Conservation (phyloP, 2,888 invertebrate species). For the Cryptocheilus praepositus region DNA sequence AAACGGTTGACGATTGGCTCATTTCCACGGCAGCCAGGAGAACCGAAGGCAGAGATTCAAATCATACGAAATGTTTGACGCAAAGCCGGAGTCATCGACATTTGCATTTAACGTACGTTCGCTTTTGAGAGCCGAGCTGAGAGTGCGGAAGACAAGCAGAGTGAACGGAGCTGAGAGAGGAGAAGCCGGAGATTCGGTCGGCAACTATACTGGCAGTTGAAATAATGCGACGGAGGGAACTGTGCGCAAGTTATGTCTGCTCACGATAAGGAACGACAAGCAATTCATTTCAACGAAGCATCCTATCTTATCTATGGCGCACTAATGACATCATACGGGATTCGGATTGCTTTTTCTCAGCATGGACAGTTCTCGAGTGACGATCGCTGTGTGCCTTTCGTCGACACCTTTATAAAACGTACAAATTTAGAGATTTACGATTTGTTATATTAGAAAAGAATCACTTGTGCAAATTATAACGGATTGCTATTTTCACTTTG, state of each 20-base stretch:
- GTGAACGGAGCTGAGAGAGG: no score
- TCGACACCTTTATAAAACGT: no score
- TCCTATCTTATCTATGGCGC: slow-evolving; percentile 58
- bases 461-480: no score
- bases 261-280: slow-evolving; percentile 60
- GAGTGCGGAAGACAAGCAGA: no score
- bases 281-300: slow-evolving; percentile 57
- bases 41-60: no score
- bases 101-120: slow-evolving; percentile 8
- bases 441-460: neutral
- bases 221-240: slow-evolving; percentile 42
- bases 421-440: neutral
- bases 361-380: slow-evolving; percentile 4
- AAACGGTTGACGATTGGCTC: slow-evolving; percentile 45
- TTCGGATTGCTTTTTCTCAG: slow-evolving; percentile 46
- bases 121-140: neutral
- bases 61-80: no score
- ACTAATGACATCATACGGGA: slow-evolving; percentile 53
- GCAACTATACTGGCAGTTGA: no score
- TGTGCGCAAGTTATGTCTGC: slow-evolving; percentile 57
- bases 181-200: no score
- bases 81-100: slow-evolving; percentile 2
- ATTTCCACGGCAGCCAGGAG: no score
- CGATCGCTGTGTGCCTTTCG: no score
- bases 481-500: no score